phyloP scores from a whole-genome alignment of 2,113 vertebrate species.

The Candoia aspera region DNA sequence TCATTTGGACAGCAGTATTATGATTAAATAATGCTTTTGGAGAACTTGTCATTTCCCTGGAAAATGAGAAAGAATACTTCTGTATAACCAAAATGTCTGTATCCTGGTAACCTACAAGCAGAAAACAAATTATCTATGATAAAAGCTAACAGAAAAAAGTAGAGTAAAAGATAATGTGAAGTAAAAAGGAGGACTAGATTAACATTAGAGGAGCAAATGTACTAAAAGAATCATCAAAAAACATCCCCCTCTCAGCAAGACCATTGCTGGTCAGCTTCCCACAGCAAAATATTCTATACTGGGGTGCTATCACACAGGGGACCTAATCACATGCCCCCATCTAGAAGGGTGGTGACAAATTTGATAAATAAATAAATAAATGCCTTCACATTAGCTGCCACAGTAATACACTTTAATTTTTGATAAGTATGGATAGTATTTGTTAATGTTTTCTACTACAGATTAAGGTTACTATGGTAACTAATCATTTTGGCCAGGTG shows the following conservation, averaged over 20 bases:
- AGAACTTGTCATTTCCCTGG: not conserved
- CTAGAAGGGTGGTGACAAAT: no score
- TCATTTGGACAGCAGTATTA: not conserved
- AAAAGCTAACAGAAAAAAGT: not conserved
- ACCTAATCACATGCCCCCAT: not conserved
- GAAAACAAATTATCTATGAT: not conserved
- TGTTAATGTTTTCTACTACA: no score
- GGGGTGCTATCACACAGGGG: not conserved
- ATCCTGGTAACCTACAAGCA: not conserved
- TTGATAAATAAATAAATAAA: no score
- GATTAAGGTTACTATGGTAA: no score
- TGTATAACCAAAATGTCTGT: not conserved
- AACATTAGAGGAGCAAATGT: not conserved
- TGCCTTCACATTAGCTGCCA: no score
- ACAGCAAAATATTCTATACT: not conserved
- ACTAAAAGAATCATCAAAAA: not conserved
- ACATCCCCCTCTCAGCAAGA: not conserved
- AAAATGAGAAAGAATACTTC: not conserved
- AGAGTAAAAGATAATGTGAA: not conserved
- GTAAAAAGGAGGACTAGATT: not conserved
- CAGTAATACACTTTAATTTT: no score
- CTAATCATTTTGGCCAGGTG: no score
- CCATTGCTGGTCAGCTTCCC: not conserved
- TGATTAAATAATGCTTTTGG: not conserved
- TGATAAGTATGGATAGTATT: no score